Evolutionary conservation across 1,140 invertebrate genomes (phyloP).

Genomic region (Notospermus geniculatus): DNA sequence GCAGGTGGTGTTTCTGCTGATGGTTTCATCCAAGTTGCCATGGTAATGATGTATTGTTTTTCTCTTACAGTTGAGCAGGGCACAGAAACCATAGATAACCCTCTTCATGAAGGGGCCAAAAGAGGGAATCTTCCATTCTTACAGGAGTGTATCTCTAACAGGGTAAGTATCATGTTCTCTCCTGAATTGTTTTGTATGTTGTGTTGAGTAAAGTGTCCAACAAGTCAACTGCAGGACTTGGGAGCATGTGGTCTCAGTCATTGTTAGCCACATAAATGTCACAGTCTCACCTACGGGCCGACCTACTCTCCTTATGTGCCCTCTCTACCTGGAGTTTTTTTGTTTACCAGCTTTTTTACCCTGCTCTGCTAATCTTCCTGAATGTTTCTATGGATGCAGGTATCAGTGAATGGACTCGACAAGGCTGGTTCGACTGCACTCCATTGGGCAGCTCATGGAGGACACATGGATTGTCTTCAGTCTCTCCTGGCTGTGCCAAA

Average conservation of each 20-base stretch:
- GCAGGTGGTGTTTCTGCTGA: too few relatives aligned
- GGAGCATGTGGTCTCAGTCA: too few relatives aligned
- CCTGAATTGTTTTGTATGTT: too few relatives aligned
- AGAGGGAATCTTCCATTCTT: conserved; percentile 68
- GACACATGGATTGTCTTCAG: conserved; percentile 55
- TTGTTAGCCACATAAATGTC: too few relatives aligned
- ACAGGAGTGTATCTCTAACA: conserved; percentile 64
- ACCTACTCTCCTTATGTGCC: too few relatives aligned
- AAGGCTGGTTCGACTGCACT: conserved; percentile 68
- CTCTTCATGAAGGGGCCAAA: conserved; percentile 71
- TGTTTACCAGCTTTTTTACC: too few relatives aligned
- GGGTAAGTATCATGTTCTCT: conserved; percentile 52
- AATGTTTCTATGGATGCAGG: conserved; percentile 39
- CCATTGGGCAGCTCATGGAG: conserved; percentile 68
- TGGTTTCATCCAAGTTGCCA: too few relatives aligned
- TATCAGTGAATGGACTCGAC: conserved; percentile 69
- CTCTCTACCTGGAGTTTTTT: too few relatives aligned
- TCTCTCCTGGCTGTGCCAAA: conserved; percentile 45
- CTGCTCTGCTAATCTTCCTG: not conserved
- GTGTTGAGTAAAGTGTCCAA: too few relatives aligned
- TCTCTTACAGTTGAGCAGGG: conserved; percentile 63
- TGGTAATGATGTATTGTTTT: conserved; percentile 9
- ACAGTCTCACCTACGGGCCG: too few relatives aligned
- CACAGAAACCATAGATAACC: conserved; percentile 64
- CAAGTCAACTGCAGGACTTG: too few relatives aligned